Evolutionary conservation across 2,797 vertebrate species (phyloP).

Genomic region (Protosalanx chinensis): DNA sequence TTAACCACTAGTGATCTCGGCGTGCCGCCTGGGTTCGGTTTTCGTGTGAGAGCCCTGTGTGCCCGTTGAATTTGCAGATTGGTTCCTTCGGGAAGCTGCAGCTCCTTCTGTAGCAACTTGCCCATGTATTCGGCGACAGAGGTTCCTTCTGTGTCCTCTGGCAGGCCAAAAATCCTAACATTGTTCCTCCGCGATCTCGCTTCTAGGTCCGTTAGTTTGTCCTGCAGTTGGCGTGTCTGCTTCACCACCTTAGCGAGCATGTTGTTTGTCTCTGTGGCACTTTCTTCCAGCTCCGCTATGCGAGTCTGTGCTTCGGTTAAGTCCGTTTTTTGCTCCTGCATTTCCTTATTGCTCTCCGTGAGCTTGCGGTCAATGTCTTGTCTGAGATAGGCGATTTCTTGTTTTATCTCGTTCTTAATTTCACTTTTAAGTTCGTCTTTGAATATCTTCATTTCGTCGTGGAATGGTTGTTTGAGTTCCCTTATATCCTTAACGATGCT

Average conservation of each 20-base stretch:
- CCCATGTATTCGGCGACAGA: neutral
- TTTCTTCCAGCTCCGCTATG: conserved; percentile 6
- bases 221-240: neutral
- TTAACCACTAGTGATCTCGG: too few relatives aligned
- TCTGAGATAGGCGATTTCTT: conserved; percentile 10
- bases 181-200: conserved; percentile 3
- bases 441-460: neutral
- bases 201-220: neutral
- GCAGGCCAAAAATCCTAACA: neutral
- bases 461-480: conserved; percentile 6
- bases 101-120: too few relatives aligned
- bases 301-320: neutral
- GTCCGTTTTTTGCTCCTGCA: conserved; percentile 1
- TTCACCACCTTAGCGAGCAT: neutral
- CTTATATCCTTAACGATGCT: neutral
- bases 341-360: conserved; percentile 1
- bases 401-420: neutral
- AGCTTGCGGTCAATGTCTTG: conserved; percentile 3
- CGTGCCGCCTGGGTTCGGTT: too few relatives aligned
- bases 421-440: neutral
- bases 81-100: too few relatives aligned
- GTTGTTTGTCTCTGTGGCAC: neutral
- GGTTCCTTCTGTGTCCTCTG: conserved; percentile 2
- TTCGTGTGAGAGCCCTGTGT: too few relatives aligned
- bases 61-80: too few relatives aligned